Conservation (phyloP, 2,888 invertebrate species). For the Micropterix aruncella region DNA sequence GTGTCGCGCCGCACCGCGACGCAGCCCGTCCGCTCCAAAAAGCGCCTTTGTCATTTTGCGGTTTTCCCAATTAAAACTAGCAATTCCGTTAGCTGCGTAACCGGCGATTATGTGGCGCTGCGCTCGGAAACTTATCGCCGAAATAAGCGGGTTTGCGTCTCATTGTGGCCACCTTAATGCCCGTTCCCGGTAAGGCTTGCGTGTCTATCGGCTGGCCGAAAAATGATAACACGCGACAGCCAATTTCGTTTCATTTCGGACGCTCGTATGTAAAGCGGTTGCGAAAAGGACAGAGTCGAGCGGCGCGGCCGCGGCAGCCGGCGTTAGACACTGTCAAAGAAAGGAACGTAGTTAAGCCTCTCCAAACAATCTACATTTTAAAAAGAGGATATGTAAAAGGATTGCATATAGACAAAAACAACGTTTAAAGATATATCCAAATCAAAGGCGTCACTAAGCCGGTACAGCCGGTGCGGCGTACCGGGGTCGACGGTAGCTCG, state of each 20-base stretch:
- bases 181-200: neutral
- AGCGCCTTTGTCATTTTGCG: neutral
- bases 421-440: too few species aligned
- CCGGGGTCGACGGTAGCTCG: too few species aligned
- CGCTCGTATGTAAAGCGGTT: neutral
- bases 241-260: too few species aligned
- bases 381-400: too few species aligned
- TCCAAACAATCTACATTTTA: too few species aligned
- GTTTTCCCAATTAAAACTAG: neutral
- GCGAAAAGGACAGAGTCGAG: neutral
- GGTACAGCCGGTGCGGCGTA: too few species aligned
- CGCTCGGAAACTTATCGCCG: neutral
- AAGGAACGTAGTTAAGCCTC: too few species aligned
- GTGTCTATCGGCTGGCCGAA: neutral
- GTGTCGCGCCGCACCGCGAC: too few species aligned
- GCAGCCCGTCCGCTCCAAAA: neutral
- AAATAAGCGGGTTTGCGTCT: neutral
- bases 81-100: neutral
- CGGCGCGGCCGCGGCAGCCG: too few species aligned
- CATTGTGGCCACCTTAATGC: neutral
- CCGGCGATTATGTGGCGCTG: neutral
- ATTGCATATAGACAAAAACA: too few species aligned
- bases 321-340: too few species aligned
- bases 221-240: neutral
- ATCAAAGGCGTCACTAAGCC: too few species aligned